A percentile compares a stretch with the other conserved stretches of the same genome.
Evolutionary conservation across 2,113 vertebrate genomes (phyloP).

Genomic region (human (Homo sapiens)): GRCh38 chrX:91830001-91830500

Average conservation of each 20-base stretch:
- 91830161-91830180: not conserved
- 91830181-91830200: not conserved
- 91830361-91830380: slow-evolving; percentile 11
- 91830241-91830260: not conserved
- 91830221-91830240: not conserved
- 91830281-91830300: not conserved
- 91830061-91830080: not conserved
- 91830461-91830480: not conserved
- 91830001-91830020: not conserved
- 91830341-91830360: not conserved
- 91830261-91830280: not conserved
- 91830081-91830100: not conserved
- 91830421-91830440: not conserved
- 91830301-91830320: not conserved
- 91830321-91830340: not conserved
- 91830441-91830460: not conserved
- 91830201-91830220: not conserved
- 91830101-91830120: not conserved
- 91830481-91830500: not conserved
- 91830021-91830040: not conserved
- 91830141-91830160: not conserved
- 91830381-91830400: not conserved
- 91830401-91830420: not conserved
- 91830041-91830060: not conserved
- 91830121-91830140: not conserved